Evolutionary conservation across 2,888 invertebrate species (phyloP).

Genomic region (Cylloceria caligata): DNA sequence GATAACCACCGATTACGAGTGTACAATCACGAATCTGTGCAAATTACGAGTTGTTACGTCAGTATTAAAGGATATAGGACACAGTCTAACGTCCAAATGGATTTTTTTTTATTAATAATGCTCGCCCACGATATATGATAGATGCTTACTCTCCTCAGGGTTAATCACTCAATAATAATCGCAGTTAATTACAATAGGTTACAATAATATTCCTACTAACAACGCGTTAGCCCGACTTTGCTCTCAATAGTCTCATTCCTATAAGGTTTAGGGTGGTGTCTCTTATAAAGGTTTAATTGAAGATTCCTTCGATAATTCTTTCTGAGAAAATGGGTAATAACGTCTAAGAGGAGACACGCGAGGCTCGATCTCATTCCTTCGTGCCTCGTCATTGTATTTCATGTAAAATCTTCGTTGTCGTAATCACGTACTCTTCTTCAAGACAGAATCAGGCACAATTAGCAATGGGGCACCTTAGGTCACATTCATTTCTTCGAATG

Average conservation of each 20-base stretch:
- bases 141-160: no score
- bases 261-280: no score
- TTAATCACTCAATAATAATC: no score
- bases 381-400: not conserved
- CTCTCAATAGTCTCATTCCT: no score
- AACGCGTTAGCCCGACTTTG: no score
- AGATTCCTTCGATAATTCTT: not conserved
- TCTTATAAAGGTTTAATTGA: no score
- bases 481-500: not conserved
- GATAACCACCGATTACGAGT: not conserved
- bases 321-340: not conserved
- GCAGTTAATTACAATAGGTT: no score
- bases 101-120: not conserved
- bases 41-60: conserved; percentile 20
- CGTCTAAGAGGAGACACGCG: not conserved
- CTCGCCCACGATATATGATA: not conserved
- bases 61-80: not conserved
- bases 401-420: not conserved
- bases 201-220: no score
- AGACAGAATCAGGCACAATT: not conserved
- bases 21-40: not conserved
- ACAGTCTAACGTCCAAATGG: not conserved
- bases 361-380: not conserved
- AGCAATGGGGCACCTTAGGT: not conserved
- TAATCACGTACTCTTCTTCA: not conserved